Evolutionary conservation across 2,888 invertebrate genomes (phyloP).

Genomic region (Trichogramma evanescens): DNA sequence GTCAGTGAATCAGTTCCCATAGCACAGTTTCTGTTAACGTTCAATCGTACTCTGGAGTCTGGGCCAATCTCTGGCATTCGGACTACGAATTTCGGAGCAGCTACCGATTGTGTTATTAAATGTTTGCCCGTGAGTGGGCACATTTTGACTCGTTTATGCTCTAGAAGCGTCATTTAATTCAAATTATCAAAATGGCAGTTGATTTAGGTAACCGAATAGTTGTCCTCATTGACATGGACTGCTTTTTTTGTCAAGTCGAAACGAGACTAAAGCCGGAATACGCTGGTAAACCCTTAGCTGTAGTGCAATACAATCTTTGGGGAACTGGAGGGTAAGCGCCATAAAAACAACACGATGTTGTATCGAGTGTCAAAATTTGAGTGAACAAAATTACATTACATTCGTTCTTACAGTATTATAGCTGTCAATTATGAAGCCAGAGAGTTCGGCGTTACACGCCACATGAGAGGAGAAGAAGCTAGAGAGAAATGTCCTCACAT

Average conservation of each 20-base stretch:
- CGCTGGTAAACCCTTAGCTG: constrained; percentile 85
- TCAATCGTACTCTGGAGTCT: no score
- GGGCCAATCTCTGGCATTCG: no score
- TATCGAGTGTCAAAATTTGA: not conserved
- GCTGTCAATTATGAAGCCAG: constrained; percentile 96
- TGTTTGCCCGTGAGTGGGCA: no score
- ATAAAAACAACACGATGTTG: not conserved
- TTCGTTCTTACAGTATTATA: constrained; percentile 64
- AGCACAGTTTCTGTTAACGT: no score
- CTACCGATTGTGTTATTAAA: no score
- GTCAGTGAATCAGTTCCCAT: no score
- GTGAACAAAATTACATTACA: constrained; percentile 6
- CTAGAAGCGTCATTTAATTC: not conserved
- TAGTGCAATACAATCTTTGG: constrained; percentile 93
- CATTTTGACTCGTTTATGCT: no score
- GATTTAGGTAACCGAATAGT: constrained; percentile 60
- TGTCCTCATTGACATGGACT: constrained; percentile 95
- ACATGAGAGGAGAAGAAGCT: constrained; percentile 89
- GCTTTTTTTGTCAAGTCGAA: constrained; percentile 99
- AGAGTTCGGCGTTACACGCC: constrained; percentile 79
- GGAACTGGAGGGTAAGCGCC: constrained; percentile 78
- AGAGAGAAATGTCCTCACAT: constrained; percentile 83
- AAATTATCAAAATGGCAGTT: constrained; percentile 41
- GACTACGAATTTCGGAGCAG: no score
- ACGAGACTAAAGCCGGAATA: constrained; percentile 77